These are phyloP conservation scores for Nephrotoma guestfalica DNA, from an alignment of 2,888 invertebrate genomes.

Conservation along the genomic window DNA sequence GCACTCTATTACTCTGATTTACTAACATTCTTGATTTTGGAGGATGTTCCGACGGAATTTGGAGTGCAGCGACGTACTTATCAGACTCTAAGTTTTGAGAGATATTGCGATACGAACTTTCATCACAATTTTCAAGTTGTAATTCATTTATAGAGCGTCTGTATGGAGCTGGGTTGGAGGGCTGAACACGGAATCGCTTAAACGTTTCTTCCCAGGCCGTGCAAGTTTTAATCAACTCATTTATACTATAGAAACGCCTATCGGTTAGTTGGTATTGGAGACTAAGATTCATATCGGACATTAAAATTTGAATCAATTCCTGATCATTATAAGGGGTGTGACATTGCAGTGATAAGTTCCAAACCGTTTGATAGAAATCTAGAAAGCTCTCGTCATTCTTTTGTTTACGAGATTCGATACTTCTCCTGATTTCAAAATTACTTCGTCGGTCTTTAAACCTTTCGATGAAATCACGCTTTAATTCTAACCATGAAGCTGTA, in stretches of 20 bases:
- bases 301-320: background rate
- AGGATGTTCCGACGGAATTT: no score
- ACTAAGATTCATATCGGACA: background rate
- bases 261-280: background rate
- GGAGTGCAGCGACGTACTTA: no score
- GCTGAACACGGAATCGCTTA: background rate
- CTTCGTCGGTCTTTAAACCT: background rate
- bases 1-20: no score
- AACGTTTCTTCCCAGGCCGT: background rate
- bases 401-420: no score
- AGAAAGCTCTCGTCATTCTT: no score
- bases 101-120: no score
- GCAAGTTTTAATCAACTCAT: background rate
- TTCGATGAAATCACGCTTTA: background rate
- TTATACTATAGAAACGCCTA: no score
- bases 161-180: no score
- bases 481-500: background rate
- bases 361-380: background rate
- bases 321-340: background rate
- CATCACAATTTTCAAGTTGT: no score
- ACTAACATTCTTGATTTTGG: no score
- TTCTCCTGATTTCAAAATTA: background rate
- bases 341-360: background rate
- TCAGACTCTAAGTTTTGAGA: no score
- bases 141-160: no score